Conservation (phyloP, 2,888 invertebrate species). For the Parnassius apollo region DNA sequence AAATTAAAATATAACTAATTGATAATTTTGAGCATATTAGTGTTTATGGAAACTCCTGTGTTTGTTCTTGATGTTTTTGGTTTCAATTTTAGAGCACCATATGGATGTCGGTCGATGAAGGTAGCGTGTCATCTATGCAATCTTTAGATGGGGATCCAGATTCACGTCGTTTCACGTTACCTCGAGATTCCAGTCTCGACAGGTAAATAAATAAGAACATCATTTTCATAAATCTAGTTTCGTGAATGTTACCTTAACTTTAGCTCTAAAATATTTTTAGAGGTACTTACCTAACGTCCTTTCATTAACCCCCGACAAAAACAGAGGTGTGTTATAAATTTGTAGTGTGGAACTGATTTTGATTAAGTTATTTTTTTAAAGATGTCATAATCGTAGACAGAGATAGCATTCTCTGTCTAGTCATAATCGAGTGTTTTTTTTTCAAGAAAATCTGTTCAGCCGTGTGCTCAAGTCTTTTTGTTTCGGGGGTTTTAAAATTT, state of each 20-base stretch:
- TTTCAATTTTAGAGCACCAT: conserved; percentile 79
- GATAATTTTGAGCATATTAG: too few species aligned
- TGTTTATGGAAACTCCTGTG: neutral
- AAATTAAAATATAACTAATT: too few species aligned
- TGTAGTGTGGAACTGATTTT: too few species aligned
- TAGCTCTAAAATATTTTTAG: too few species aligned
- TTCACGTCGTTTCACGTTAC: conserved; percentile 80
- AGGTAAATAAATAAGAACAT: conserved; percentile 66
- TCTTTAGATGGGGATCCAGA: conserved; percentile 87
- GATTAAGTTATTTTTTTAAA: too few species aligned
- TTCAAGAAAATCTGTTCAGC: neutral
- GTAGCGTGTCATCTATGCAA: conserved; percentile 91
- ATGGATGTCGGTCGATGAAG: conserved; percentile 92
- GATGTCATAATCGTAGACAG: too few species aligned
- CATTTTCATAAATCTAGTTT: neutral
- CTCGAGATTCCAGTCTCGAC: conserved; percentile 89
- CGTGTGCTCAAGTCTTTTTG: too few species aligned
- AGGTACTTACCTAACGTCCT: too few species aligned
- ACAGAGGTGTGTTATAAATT: too few species aligned
- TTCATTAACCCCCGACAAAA: too few species aligned
- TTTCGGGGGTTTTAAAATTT: neutral
- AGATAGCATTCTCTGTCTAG: too few species aligned
- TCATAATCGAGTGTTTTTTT: neutral
- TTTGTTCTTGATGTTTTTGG: neutral
- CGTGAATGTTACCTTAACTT: too few species aligned